Evolutionary conservation across 2,113 vertebrate species (phyloP).

Genomic region (Hylia prasina): DNA sequence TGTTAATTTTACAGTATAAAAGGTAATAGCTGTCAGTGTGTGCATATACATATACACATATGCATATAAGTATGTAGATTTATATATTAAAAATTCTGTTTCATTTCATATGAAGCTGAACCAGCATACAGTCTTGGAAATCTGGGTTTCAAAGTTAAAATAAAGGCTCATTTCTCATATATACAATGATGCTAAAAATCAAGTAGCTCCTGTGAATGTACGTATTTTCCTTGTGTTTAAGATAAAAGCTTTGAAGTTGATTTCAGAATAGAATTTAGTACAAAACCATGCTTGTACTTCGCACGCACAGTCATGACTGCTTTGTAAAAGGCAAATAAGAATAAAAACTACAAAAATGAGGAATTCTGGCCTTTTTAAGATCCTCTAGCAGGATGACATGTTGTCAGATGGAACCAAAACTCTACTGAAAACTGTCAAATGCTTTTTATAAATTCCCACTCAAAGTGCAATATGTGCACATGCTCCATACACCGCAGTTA

Average conservation of each 20-base stretch:
- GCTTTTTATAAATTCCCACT: background rate
- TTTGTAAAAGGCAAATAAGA: background rate
- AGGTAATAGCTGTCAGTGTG: background rate
- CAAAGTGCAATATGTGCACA: background rate
- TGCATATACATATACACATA: background rate
- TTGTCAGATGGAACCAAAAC: background rate
- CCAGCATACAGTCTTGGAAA: background rate
- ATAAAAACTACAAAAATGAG: background rate
- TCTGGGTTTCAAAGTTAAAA: background rate
- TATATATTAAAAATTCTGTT: background rate
- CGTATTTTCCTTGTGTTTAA: background rate
- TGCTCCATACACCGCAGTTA: background rate
- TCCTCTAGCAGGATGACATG: background rate
- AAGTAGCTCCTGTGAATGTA: background rate
- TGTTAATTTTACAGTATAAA: background rate
- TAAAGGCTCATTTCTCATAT: background rate
- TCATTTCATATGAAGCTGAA: background rate
- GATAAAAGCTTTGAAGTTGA: background rate
- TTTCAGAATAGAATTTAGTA: background rate
- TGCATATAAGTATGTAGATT: background rate
- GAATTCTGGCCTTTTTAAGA: background rate
- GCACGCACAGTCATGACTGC: background rate
- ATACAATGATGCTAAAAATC: background rate
- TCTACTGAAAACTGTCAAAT: background rate
- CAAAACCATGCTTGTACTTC: background rate